These are phyloP conservation scores for Aphelocoma coerulescens DNA, from an alignment of 2,113 vertebrate genomes.

Conservation along the genomic window DNA sequence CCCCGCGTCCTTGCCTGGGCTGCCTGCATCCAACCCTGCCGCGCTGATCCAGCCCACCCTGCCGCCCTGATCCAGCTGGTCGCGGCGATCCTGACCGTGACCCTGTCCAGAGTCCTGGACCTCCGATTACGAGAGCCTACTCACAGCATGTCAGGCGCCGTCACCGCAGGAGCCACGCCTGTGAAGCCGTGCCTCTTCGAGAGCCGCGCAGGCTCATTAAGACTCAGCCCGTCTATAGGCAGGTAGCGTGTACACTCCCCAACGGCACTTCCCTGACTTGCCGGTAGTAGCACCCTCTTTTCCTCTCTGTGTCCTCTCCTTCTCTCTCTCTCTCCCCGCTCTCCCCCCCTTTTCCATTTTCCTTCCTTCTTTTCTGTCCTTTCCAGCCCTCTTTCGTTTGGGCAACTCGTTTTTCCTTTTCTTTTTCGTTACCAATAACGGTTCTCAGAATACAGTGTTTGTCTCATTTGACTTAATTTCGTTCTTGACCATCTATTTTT, in stretches of 20 bases:
- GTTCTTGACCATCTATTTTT: too few relatives aligned
- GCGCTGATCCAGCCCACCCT: too few relatives aligned
- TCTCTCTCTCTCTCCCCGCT: background rate
- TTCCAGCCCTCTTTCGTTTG: background rate
- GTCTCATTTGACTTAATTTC: background rate
- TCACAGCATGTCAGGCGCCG: too few relatives aligned
- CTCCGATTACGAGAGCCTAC: background rate
- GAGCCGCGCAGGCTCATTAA: background rate
- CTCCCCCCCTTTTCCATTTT: background rate
- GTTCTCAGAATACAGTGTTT: background rate
- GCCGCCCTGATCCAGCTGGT: background rate
- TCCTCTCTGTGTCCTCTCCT: background rate
- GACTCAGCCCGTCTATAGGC: too few relatives aligned
- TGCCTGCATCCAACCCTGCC: too few relatives aligned
- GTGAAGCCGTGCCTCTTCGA: background rate
- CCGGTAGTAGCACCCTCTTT: background rate
- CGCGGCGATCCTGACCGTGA: background rate
- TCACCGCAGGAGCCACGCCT: background rate
- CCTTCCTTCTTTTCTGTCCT: too few relatives aligned
- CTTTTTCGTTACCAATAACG: background rate
- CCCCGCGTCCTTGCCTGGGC: background rate
- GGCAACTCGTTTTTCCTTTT: background rate
- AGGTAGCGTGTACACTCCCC: background rate
- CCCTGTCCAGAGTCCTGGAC: background rate
- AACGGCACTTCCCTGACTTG: background rate